Evolutionary conservation across 1,140 invertebrate genomes (phyloP).

Genomic region (Zaprionus ornatus): DNA sequence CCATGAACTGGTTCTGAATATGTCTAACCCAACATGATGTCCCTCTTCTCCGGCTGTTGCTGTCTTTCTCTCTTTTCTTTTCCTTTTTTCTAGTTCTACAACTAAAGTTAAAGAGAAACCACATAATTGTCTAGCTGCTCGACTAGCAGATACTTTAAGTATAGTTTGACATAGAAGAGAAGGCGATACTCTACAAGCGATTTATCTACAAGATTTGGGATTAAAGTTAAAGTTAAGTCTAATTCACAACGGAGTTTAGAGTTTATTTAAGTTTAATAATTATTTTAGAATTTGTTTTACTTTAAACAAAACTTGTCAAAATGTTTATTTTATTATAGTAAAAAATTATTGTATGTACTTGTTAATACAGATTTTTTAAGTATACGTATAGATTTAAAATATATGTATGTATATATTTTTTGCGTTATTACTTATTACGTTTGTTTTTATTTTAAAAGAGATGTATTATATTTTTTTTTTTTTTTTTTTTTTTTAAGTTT

Average conservation of each 20-base stretch:
- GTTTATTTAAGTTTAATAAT: no score
- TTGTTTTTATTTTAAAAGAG: not conserved
- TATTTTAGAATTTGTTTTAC: no score
- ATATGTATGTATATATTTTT: no score
- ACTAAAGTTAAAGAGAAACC: not conserved
- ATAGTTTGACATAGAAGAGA: not conserved
- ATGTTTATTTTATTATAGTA: no score
- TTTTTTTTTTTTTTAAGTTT: not conserved
- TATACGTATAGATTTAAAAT: no score
- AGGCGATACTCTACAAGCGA: not conserved
- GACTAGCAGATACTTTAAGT: not conserved
- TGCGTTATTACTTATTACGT: no score
- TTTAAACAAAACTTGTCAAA: no score
- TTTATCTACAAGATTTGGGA: no score
- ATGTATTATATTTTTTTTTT: not conserved
- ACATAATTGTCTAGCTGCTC: not conserved
- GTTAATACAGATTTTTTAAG: no score
- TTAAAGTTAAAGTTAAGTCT: no score
- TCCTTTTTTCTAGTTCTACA: not conserved
- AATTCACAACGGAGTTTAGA: no score
- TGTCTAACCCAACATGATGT: not conserved
- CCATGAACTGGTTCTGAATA: slow-evolving; percentile 51
- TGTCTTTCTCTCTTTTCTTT: not conserved
- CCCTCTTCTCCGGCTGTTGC: not conserved
- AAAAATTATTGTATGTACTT: no score